Percentiles rank a stretch among this genome's conserved stretches.
These are phyloP conservation scores for Drosophila arawakana DNA, from an alignment of 1,140 invertebrate species.

Conservation along the genomic window DNA sequence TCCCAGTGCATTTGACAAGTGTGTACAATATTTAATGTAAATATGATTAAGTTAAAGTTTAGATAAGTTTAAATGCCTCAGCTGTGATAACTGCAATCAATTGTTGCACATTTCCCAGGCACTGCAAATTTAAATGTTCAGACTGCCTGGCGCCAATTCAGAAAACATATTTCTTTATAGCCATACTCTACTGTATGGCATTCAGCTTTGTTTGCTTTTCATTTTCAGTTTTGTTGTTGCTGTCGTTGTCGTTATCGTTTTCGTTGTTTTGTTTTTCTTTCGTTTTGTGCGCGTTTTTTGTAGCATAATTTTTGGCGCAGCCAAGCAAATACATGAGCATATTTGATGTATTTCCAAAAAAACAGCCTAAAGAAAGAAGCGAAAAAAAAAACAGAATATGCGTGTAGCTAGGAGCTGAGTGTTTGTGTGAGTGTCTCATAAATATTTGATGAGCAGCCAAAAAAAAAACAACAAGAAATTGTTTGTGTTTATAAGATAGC, in stretches of 20 bases:
- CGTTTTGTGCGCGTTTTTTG: slow-evolving; percentile 38
- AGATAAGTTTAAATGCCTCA: background rate
- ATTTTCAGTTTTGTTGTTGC: slow-evolving; percentile 1
- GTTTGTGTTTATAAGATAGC: background rate
- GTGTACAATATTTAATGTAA: background rate
- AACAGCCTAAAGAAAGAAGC: too few species aligned
- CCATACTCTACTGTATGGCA: slow-evolving; percentile 2
- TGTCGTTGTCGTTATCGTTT: background rate
- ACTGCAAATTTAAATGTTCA: slow-evolving; percentile 16
- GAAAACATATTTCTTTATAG: background rate
- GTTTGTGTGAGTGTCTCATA: slow-evolving; percentile 16
- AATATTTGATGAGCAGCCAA: slow-evolving; percentile 46
- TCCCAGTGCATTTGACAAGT: background rate
- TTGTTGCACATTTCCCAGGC: slow-evolving; percentile 30
- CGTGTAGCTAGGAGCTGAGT: background rate
- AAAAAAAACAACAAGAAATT: slow-evolving; percentile 2
- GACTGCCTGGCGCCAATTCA: slow-evolving; percentile 43
- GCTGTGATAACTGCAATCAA: slow-evolving; percentile 8
- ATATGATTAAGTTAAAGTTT: background rate
- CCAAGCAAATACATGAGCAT: slow-evolving; percentile 42
- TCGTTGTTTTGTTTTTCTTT: slow-evolving; percentile 3
- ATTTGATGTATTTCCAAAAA: slow-evolving; percentile 33
- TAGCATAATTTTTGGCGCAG: slow-evolving; percentile 53
- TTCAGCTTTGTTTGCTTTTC: slow-evolving; percentile 37
- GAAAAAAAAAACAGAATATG: slow-evolving; percentile 37